Percentiles rank a stretch among this genome's conserved stretches.
phyloP scores from a whole-genome alignment of 2,113 vertebrate genomes.

The Eleginops maclovinus region DNA sequence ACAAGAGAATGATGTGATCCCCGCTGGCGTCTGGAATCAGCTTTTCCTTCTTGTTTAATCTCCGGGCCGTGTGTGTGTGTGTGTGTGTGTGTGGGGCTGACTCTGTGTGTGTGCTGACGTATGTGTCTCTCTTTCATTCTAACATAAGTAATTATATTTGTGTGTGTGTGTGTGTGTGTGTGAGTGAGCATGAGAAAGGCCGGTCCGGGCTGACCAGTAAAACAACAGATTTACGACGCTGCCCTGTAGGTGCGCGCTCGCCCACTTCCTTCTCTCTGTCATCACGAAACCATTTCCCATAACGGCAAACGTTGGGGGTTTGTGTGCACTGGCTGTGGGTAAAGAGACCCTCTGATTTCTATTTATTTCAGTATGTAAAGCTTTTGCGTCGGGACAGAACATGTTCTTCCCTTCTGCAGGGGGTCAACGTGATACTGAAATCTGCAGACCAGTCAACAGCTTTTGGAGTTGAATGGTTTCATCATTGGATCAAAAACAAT shows the following conservation, averaged over 20 bases:
- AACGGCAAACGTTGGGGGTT: constrained; percentile 30
- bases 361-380: constrained; percentile 24
- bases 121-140: constrained; percentile 10
- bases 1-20: constrained; percentile 24
- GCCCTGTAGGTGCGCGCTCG: constrained; percentile 47
- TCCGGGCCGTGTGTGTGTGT: neutral
- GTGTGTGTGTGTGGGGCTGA: neutral
- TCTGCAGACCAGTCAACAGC: too few species aligned
- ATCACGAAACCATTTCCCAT: constrained; percentile 36
- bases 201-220: constrained; percentile 53
- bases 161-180: constrained; percentile 48
- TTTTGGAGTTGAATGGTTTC: too few species aligned
- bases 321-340: constrained; percentile 2
- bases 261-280: constrained; percentile 55
- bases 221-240: constrained; percentile 59
- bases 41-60: constrained; percentile 23
- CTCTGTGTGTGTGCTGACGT: constrained; percentile 5
- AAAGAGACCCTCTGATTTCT: constrained; percentile 10
- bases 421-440: too few species aligned
- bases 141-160: constrained; percentile 30
- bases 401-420: too few species aligned
- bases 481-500: too few species aligned
- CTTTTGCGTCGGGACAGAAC: too few species aligned
- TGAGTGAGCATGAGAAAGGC: constrained; percentile 40
- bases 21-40: constrained; percentile 16